These are phyloP conservation scores for Jaculus jaculus DNA, from an alignment of 2,113 vertebrate species.

Conservation along the genomic window DNA sequence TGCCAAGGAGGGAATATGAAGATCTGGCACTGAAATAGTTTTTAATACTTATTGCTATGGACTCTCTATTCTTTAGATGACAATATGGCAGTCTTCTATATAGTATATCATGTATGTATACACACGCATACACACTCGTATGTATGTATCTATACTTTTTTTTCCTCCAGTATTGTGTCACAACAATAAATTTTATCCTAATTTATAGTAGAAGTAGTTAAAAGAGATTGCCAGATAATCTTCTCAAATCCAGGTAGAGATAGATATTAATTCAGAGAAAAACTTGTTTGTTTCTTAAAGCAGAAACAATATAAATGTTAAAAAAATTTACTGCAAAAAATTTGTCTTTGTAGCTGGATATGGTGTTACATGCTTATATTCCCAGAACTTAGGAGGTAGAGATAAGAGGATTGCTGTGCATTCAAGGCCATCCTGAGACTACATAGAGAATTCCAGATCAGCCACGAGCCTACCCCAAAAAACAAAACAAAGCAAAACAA, in stretches of 20 bases:
- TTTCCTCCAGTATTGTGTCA: background rate
- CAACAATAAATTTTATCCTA: background rate
- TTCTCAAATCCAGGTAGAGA: background rate
- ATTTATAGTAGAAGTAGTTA: background rate
- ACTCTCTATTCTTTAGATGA: background rate
- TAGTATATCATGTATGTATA: background rate
- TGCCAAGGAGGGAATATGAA: background rate
- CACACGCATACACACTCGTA: no score
- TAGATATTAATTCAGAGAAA: background rate
- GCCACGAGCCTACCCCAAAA: no score
- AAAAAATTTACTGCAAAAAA: no score
- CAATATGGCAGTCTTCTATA: background rate
- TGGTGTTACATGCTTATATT: no score
- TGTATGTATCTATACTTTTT: no score
- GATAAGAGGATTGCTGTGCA: no score
- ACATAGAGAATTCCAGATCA: no score
- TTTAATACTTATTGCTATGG: background rate
- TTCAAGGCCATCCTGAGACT: no score
- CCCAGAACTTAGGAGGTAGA: no score
- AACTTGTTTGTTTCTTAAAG: background rate
- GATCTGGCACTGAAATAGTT: background rate
- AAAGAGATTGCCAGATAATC: background rate
- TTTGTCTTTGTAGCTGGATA: no score
- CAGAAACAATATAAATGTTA: background rate
- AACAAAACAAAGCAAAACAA: no score